Evolutionary conservation across 2,888 invertebrate species (phyloP).

Genomic region (Trilocha varians): DNA sequence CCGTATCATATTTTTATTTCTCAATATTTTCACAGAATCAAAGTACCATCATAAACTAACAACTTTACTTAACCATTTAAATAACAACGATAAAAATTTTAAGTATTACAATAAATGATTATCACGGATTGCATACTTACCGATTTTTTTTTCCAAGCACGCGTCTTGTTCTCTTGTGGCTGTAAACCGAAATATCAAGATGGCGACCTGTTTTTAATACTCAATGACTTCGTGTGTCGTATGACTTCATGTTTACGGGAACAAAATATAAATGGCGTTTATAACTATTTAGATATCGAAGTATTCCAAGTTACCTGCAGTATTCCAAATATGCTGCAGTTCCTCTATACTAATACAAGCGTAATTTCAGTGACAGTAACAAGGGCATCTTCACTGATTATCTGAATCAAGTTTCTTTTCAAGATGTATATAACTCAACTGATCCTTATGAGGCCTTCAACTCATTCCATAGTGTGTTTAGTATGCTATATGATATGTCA

Average conservation of each 20-base stretch:
- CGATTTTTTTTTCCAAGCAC: background rate
- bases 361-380: too few species aligned
- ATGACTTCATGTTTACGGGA: background rate
- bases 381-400: too few species aligned
- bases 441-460: too few species aligned
- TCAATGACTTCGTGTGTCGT: conserved; percentile 1
- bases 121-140: conserved; percentile 3
- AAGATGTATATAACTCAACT: too few species aligned
- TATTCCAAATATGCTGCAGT: too few species aligned
- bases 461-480: too few species aligned
- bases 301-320: background rate
- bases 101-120: conserved; percentile 1
- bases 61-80: background rate
- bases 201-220: conserved; percentile 3
- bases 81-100: conserved; percentile 2
- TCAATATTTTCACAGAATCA: too few species aligned
- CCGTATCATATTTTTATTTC: too few species aligned
- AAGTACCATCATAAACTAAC: too few species aligned
- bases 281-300: background rate
- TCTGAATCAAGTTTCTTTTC: too few species aligned
- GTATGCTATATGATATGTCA: too few species aligned
- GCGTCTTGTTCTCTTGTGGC: background rate
- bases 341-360: too few species aligned
- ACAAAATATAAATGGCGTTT: conserved; percentile 2
- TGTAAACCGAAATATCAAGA: conserved; percentile 3